Conservation (phyloP, 1,140 invertebrate genomes). For the Ooceraea biroi region DNA sequence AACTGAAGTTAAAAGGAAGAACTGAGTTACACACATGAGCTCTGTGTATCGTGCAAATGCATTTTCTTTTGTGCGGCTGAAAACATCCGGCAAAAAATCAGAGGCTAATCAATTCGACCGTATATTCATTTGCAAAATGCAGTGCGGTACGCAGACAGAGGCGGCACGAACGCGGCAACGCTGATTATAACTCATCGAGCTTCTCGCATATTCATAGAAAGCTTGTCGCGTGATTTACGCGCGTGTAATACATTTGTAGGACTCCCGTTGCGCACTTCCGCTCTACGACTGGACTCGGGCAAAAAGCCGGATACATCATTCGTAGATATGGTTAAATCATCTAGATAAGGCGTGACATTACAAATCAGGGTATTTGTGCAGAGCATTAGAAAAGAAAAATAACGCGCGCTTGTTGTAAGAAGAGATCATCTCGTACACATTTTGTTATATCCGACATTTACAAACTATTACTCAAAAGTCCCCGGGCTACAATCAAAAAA, state of each 20-base stretch:
- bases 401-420: not conserved
- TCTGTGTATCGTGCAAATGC: not conserved
- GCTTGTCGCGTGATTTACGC: constrained; percentile 58
- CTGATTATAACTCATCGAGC: constrained; percentile 61
- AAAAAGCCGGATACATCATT: constrained; percentile 44
- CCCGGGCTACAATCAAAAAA: no score
- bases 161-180: constrained; percentile 34
- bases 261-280: constrained; percentile 31
- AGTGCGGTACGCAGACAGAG: not conserved
- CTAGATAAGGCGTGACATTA: not conserved
- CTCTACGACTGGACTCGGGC: constrained; percentile 17
- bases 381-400: not conserved
- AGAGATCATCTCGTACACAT: not conserved
- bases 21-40: not conserved
- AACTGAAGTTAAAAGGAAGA: not conserved
- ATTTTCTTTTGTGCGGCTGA: not conserved
- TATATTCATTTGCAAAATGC: constrained; percentile 52
- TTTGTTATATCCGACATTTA: not conserved
- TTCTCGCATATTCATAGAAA: constrained; percentile 63
- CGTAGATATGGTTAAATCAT: constrained; percentile 44
- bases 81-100: not conserved
- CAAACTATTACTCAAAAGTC: no score
- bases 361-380: not conserved
- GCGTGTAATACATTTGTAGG: constrained; percentile 62
- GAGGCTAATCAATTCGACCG: constrained; percentile 44